A percentile compares a stretch with the other conserved stretches of the same genome.
These are phyloP conservation scores for Drosophila ficusphila DNA, from an alignment of 1,140 invertebrate genomes.

Conservation along the genomic window DNA sequence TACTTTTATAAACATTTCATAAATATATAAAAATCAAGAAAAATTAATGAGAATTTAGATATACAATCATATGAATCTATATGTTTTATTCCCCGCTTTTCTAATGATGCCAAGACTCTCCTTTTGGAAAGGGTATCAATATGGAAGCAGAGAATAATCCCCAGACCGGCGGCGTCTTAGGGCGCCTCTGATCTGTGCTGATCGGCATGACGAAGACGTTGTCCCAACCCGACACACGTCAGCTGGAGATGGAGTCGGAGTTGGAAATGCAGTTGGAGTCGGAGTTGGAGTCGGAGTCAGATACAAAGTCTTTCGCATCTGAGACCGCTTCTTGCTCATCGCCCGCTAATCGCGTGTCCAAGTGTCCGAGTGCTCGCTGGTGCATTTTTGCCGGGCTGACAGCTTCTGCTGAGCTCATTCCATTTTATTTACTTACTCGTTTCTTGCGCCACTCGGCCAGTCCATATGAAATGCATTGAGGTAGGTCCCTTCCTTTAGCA, in stretches of 20 bases:
- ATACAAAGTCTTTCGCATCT: constrained; percentile 42
- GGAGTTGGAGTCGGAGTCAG: too few relatives aligned
- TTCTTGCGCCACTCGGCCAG: constrained; percentile 18
- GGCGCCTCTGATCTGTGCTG: constrained; percentile 63
- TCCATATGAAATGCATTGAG: constrained; percentile 46
- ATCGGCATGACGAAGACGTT: constrained; percentile 61
- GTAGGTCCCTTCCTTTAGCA: constrained; percentile 32
- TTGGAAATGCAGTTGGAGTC: too few relatives aligned
- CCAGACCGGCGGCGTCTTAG: constrained; percentile 39
- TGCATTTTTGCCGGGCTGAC: constrained; percentile 34
- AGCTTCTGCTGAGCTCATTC: constrained; percentile 57
- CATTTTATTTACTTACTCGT: constrained; percentile 46
- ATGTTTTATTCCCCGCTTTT: too few relatives aligned
- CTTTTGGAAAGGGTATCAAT: neutral
- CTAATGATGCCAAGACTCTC: neutral
- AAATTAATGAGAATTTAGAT: too few relatives aligned
- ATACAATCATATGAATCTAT: too few relatives aligned
- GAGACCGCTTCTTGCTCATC: constrained; percentile 21
- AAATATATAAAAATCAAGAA: too few relatives aligned
- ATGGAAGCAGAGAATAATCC: neutral
- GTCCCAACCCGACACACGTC: constrained; percentile 58
- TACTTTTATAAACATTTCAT: too few relatives aligned
- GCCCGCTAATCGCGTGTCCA: constrained; percentile 22
- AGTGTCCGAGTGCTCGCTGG: constrained; percentile 12
- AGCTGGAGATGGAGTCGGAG: too few relatives aligned